phyloP scores from a whole-genome alignment of 2,113 vertebrate genomes.

The Oncorhynchus gorbuscha region DNA sequence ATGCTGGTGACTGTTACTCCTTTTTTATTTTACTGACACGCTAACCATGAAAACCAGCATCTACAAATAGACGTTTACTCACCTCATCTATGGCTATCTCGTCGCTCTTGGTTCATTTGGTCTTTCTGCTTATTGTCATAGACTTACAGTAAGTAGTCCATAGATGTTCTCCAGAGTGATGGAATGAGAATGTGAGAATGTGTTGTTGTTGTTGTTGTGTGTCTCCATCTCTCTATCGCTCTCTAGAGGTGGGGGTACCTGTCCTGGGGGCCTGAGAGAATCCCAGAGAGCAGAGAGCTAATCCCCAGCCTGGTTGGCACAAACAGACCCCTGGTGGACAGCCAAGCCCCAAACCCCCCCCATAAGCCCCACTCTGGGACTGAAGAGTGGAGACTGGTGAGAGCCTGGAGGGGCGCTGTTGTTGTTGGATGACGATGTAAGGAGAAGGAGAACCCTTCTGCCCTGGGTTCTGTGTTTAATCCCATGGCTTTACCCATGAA shows the following conservation, averaged over 20 bases:
- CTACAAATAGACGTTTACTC: background rate
- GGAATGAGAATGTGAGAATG: too few species aligned
- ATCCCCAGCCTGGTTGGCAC: background rate
- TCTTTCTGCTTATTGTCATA: background rate
- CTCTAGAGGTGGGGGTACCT: too few species aligned
- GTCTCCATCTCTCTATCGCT: too few species aligned
- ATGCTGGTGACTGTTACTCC: background rate
- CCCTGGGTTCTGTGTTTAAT: slow-evolving; percentile 54
- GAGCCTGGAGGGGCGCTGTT: slow-evolving; percentile 22
- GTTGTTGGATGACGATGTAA: slow-evolving; percentile 33
- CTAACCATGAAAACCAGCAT: background rate
- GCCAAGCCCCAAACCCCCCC: background rate
- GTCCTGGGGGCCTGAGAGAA: too few species aligned
- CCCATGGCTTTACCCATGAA: slow-evolving; percentile 38
- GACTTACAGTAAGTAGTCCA: too few species aligned
- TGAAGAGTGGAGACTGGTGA: slow-evolving; percentile 34
- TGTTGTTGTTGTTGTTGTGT: too few species aligned
- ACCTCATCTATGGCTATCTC: background rate
- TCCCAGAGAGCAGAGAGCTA: too few species aligned
- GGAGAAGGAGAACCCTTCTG: slow-evolving; percentile 18
- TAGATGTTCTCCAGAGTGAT: too few species aligned
- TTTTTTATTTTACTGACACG: background rate
- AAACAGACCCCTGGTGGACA: background rate
- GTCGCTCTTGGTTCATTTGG: background rate
- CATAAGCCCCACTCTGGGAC: background rate